Conservation (phyloP, 2,888 invertebrate species). For the Drosophila percnosoma region DNA sequence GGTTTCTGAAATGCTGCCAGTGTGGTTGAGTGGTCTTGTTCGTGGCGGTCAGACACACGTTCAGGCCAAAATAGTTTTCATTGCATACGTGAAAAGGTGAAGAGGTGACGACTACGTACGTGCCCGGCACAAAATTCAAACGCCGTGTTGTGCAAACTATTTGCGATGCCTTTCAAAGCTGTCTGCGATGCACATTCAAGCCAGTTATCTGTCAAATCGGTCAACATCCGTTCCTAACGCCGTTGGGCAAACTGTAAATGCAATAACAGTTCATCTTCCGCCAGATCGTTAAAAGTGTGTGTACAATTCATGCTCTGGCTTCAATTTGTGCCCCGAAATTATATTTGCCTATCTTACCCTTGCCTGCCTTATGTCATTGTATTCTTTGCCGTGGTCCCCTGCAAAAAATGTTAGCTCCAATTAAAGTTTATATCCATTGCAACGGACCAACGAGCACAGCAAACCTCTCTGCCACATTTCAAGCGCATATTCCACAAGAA, state of each 20-base stretch:
- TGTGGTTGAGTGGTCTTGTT: slow-evolving; percentile 6
- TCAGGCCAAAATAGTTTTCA: slow-evolving; percentile 21
- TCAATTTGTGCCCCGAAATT: background rate
- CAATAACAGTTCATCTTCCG: slow-evolving; percentile 20
- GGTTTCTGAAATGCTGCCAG: background rate
- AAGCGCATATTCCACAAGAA: background rate
- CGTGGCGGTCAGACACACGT: slow-evolving; percentile 4
- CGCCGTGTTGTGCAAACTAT: slow-evolving; percentile 28
- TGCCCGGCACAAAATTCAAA: slow-evolving; percentile 31
- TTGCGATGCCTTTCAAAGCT: slow-evolving; percentile 24
- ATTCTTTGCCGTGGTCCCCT: background rate
- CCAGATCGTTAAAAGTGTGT: background rate
- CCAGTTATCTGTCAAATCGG: background rate
- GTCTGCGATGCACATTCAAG: background rate
- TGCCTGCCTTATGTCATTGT: background rate
- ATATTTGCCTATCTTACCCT: background rate
- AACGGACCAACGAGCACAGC: background rate
- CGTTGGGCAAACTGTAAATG: slow-evolving; percentile 18
- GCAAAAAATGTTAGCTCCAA: background rate
- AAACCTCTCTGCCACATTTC: background rate
- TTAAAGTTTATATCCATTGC: background rate
- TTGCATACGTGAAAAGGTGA: slow-evolving; percentile 8
- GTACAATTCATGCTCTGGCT: background rate
- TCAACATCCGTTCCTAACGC: background rate
- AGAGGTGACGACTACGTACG: background rate